A percentile compares a stretch with the other conserved stretches of the same genome.
phyloP scores from a whole-genome alignment of 1,140 invertebrate species.

The Drosophila varians region DNA sequence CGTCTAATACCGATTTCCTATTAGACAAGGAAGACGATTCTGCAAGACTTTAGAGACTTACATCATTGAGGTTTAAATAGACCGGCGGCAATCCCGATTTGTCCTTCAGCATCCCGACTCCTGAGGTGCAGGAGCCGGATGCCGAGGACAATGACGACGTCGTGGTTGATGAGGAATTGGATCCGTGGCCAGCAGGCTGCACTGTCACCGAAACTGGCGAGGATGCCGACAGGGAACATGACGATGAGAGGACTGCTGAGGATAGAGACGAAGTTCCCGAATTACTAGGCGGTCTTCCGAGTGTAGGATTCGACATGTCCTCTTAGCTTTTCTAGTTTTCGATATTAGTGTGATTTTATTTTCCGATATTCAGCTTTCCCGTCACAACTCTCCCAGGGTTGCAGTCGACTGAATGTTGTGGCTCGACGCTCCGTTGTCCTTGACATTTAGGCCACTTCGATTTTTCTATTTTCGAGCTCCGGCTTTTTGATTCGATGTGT shows the following conservation, averaged over 20 bases:
- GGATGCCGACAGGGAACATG: slow-evolving; percentile 1
- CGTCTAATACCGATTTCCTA: no score
- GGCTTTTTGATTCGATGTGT: not conserved
- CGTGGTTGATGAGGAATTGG: not conserved
- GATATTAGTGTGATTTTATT: not conserved
- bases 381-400: not conserved
- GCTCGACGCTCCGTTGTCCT: slow-evolving; percentile 48
- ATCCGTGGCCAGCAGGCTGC: slow-evolving; percentile 19
- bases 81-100: slow-evolving; percentile 35
- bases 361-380: slow-evolving; percentile 1
- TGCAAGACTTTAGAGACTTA: no score
- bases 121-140: not conserved
- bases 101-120: slow-evolving; percentile 19
- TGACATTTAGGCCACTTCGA: slow-evolving; percentile 72
- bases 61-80: slow-evolving; percentile 45
- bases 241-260: slow-evolving; percentile 1
- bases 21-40: no score
- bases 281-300: slow-evolving; percentile 33
- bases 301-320: slow-evolving; percentile 40
- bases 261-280: slow-evolving; percentile 5
- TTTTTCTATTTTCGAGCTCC: slow-evolving; percentile 44
- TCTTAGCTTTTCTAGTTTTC: not conserved
- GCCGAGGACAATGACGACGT: not conserved
- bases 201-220: slow-evolving; percentile 21
- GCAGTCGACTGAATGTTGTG: slow-evolving; percentile 28